Base-by-base conservation (phyloP, 2,888 invertebrate species). In the Acleris sparsana region DNA sequence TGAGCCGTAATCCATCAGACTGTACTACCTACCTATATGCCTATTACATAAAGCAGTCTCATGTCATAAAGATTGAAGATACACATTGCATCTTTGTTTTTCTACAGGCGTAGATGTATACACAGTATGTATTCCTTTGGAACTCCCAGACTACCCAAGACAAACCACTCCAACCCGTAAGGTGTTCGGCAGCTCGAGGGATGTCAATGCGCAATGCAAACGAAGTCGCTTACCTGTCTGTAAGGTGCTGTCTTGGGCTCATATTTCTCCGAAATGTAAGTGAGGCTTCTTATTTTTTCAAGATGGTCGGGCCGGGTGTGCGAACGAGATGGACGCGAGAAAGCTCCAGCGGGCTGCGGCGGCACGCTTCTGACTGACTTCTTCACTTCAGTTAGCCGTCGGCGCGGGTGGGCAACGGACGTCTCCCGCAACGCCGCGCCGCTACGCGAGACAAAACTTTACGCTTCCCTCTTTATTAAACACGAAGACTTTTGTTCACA, bases 261-360 rank as follows among this genome's bases (percentile, higher is more conserved):
- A 80, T 77, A 83, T 89, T 91, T 92, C 90, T 88, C 70, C 89
- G 90, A 92, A 92, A 87, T 85, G 82, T 82, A 82, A 84, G 82
- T 82, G 82, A 84, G 85, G 83, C 81, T 86, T 85, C 85, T 80
- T 73, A 39, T 78, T 81, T 79, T 91, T 87, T 78, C 57, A 62
- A 61, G 79, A 73, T 75, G 76, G 78, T 85, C 89, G 89, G 89
- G 87, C 78, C 79, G 83, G 79, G 76, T 83, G 89, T 76, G 84
- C 74, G 89, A 90, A 88, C 79, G 81, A 85, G 90, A 89, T 82
- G 82, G 84, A 63, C 63, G 72, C 71, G 67, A 75, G 73, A 88
- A 89, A 89, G 89, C 89, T 89, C 84, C 75, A 80, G 79, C n/a
- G 77, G 80, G 79, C 75, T 73, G 62, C 66, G 59, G 58, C 51